A percentile compares a stretch with the other conserved stretches of the same genome.
Evolutionary conservation across 2,113 vertebrate genomes (phyloP).

Genomic region (Oryzias woworae): DNA sequence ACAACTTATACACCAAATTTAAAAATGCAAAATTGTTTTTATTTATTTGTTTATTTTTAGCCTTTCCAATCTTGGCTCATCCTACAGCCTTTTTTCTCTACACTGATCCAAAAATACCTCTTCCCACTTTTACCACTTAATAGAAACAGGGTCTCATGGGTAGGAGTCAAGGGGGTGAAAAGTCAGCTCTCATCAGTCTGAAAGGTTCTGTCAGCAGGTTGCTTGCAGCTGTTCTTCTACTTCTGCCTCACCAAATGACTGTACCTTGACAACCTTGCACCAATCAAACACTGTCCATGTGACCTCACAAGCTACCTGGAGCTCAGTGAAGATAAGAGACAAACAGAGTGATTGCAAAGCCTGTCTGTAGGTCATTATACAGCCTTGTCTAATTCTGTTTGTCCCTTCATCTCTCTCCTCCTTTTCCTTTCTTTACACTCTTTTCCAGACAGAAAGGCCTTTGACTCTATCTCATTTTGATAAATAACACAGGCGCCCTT

Average conservation of each 20-base stretch:
- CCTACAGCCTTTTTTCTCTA: conserved; percentile 27
- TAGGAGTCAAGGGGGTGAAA: conserved; percentile 43
- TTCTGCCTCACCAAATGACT: conserved; percentile 46
- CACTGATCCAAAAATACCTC: conserved; percentile 51
- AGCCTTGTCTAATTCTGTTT: conserved; percentile 41
- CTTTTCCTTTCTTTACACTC: conserved; percentile 21
- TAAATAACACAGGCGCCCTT: conserved; percentile 42
- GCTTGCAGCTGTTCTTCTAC: conserved; percentile 35
- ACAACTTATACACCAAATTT: too few relatives aligned
- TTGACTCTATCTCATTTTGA: conserved; percentile 40
- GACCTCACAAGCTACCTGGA: conserved; percentile 47
- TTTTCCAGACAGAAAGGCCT: conserved; percentile 16
- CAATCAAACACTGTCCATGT: conserved; percentile 58
- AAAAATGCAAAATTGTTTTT: too few relatives aligned
- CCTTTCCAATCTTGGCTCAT: too few relatives aligned
- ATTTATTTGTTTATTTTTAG: too few relatives aligned
- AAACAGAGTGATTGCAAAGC: conserved; percentile 49
- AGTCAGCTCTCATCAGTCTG: conserved; percentile 57
- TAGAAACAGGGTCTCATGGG: conserved; percentile 35
- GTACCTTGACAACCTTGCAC: conserved; percentile 47
- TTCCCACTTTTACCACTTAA: conserved; percentile 16
- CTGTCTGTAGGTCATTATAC: conserved; percentile 47
- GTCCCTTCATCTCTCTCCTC: conserved; percentile 19
- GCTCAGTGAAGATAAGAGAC: conserved; percentile 33
- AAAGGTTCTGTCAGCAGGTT: conserved; percentile 48